Percentiles rank a stretch among this genome's conserved stretches.
These are phyloP conservation scores for Brienomyrus longianalis DNA, from an alignment of 2,113 vertebrate genomes.

Conservation along the genomic window DNA sequence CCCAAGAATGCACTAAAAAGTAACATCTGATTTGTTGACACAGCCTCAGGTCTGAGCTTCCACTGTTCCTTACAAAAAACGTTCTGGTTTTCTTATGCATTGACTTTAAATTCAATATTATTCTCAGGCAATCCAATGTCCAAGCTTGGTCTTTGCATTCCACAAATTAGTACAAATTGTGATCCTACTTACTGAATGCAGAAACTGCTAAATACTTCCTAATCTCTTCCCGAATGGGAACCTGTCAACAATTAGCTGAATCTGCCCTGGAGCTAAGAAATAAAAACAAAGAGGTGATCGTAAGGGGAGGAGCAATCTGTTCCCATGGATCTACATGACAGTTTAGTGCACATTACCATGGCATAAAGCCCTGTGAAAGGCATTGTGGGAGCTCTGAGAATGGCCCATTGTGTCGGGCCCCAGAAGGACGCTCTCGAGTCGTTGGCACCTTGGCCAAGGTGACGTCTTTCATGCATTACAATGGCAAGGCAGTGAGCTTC, in stretches of 20 bases:
- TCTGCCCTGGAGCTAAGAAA: slow-evolving; percentile 28
- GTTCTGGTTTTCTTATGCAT: slow-evolving; percentile 28
- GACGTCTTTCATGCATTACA: slow-evolving; percentile 34
- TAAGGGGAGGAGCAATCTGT: slow-evolving; percentile 29
- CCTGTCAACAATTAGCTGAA: slow-evolving; percentile 38
- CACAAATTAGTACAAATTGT: slow-evolving; percentile 48
- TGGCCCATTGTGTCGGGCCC: slow-evolving; percentile 23
- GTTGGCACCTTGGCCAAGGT: slow-evolving; percentile 39
- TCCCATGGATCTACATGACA: slow-evolving; percentile 42
- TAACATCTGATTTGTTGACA: neutral
- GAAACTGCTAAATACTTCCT: slow-evolving; percentile 42
- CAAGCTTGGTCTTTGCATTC: slow-evolving; percentile 31
- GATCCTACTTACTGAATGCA: slow-evolving; percentile 32
- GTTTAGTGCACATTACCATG: slow-evolving; percentile 33
- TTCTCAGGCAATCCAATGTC: slow-evolving; percentile 31
- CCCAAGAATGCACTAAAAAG: neutral
- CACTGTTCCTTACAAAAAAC: neutral
- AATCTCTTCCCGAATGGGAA: slow-evolving; percentile 42
- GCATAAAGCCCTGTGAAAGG: slow-evolving; percentile 23
- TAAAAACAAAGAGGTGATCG: slow-evolving; percentile 38
- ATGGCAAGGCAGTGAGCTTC: slow-evolving; percentile 29
- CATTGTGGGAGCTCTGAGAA: slow-evolving; percentile 31
- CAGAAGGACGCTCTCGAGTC: slow-evolving; percentile 33
- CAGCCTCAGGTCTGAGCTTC: neutral
- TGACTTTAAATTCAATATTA: slow-evolving; percentile 19